A percentile compares a stretch with the other conserved stretches of the same genome.
These are phyloP conservation scores for Haplochromis vanheusdeni DNA, from an alignment of 2,113 vertebrate genomes.

Conservation along the genomic window DNA sequence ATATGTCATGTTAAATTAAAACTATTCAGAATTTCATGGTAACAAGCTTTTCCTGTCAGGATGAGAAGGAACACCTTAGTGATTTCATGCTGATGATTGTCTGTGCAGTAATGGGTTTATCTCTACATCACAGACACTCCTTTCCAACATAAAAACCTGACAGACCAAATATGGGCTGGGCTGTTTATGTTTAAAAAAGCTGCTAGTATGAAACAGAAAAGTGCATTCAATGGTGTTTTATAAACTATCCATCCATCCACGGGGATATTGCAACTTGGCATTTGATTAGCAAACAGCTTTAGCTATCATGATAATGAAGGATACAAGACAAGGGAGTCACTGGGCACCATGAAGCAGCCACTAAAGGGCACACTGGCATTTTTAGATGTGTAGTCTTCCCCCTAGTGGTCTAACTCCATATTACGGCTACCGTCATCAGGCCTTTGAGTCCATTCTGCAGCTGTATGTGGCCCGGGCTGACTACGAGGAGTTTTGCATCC, in stretches of 20 bases:
- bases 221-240: not conserved
- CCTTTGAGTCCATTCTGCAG: conserved; percentile 75
- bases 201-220: not conserved
- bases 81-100: not conserved
- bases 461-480: conserved; percentile 70
- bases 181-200: not conserved
- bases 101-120: not conserved
- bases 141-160: not conserved
- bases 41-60: not conserved
- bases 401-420: conserved; percentile 52
- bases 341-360: not conserved
- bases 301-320: not conserved
- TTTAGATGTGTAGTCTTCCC: not conserved
- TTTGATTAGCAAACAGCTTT: not conserved
- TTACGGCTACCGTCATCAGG: conserved; percentile 73
- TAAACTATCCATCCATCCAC: not conserved
- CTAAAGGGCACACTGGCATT: not conserved
- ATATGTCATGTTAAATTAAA: not conserved
- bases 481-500: conserved; percentile 82
- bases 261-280: not conserved
- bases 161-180: accelerated
- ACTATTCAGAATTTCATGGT: not conserved
- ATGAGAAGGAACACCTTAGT: not conserved
- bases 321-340: not conserved
- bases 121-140: not conserved